phyloP scores from a whole-genome alignment of 2,113 vertebrate species.

The Epinephelus lanceolatus region DNA sequence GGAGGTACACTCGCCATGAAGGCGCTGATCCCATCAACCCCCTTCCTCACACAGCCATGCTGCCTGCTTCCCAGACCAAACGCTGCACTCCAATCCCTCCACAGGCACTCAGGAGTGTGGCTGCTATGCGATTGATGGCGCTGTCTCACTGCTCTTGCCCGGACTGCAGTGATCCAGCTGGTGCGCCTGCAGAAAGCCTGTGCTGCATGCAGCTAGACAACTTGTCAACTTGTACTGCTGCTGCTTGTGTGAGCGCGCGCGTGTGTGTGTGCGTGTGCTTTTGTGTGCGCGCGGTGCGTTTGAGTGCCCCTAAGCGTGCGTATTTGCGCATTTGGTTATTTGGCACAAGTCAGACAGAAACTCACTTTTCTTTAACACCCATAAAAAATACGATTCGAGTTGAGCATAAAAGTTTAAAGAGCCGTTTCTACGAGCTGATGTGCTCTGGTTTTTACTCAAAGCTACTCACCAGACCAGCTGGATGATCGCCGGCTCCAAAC shows the following conservation, averaged over 20 bases:
- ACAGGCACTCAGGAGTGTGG: conserved; percentile 52
- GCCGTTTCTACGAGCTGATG: neutral
- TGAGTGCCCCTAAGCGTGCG: conserved; percentile 14
- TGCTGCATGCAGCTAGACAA: conserved; percentile 52
- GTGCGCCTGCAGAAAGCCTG: conserved; percentile 49
- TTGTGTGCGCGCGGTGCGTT: neutral
- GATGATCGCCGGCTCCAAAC: conserved; percentile 64
- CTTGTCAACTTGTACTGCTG: conserved; percentile 57
- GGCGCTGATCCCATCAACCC: conserved; percentile 39
- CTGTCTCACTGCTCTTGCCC: conserved; percentile 81
- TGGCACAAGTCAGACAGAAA: conserved; percentile 40
- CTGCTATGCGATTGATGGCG: conserved; percentile 84
- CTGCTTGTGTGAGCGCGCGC: neutral
- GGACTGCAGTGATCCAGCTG: conserved; percentile 63
- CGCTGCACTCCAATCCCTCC: conserved; percentile 24
- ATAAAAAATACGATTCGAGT: neutral
- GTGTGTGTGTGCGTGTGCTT: neutral
- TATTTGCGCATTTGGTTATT: conserved; percentile 31
- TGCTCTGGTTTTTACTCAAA: conserved; percentile 23
- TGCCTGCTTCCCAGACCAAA: conserved; percentile 14
- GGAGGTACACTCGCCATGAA: conserved; percentile 39
- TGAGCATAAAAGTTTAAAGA: conserved; percentile 56
- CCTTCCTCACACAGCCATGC: neutral
- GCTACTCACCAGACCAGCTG: conserved; percentile 76
- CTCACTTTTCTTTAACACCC: neutral